These are phyloP conservation scores for Tapirus terrestris DNA, from an alignment of 2,113 vertebrate genomes.

Conservation along the genomic window DNA sequence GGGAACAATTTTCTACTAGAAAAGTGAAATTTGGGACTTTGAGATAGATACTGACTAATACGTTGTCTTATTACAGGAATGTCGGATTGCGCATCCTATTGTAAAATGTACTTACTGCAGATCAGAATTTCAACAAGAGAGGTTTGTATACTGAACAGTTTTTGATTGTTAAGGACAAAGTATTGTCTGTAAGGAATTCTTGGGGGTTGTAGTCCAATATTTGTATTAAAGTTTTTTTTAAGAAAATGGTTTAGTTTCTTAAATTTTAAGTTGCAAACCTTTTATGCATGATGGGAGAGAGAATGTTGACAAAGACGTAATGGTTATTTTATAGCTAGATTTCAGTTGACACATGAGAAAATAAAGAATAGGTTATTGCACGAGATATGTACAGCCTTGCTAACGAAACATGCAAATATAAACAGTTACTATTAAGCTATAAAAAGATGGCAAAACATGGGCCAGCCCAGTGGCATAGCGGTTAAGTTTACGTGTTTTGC, in stretches of 20 bases:
- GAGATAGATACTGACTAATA: background rate
- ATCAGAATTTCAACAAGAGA: slow-evolving; percentile 98
- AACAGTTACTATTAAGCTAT: background rate
- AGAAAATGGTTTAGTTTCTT: background rate
- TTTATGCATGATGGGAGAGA: background rate
- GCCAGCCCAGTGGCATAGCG: no score
- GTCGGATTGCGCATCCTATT: slow-evolving; percentile 97
- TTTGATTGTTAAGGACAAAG: slow-evolving; percentile 9
- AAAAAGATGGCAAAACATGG: background rate
- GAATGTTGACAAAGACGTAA: background rate
- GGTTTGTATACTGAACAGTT: slow-evolving; percentile 85
- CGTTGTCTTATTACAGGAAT: slow-evolving; percentile 89
- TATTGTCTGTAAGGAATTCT: background rate
- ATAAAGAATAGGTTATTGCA: background rate
- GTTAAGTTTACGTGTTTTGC: no score
- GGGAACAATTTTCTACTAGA: slow-evolving; percentile 8
- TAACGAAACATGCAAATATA: background rate
- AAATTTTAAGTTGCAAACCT: slow-evolving; percentile 17
- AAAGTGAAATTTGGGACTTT: slow-evolving; percentile 40
- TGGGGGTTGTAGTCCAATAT: background rate
- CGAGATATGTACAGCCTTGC: background rate
- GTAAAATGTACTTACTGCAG: slow-evolving; percentile 99
- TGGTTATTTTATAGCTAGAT: background rate
- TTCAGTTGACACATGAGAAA: background rate
- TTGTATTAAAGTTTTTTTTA: background rate